These are phyloP conservation scores for Mormyrus proboscirostris DNA, from an alignment of 2,797 vertebrate genomes.

Conservation along the genomic window DNA sequence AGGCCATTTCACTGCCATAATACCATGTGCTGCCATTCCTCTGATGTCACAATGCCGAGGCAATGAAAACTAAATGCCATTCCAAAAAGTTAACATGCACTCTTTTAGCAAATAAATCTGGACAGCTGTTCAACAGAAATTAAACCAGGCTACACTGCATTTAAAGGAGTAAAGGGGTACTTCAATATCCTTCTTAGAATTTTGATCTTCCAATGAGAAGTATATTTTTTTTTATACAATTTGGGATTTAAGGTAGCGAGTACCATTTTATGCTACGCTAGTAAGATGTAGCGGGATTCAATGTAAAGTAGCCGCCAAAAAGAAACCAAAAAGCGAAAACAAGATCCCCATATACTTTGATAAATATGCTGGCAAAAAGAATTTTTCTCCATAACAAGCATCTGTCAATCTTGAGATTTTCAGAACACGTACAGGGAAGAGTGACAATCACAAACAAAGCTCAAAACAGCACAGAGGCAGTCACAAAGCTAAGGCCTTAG, in stretches of 20 bases:
- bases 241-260: neutral
- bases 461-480: conserved; percentile 65
- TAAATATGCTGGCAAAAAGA: neutral
- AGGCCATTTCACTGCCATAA: conserved; percentile 3
- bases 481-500: conserved; percentile 61
- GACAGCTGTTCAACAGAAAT: conserved; percentile 13
- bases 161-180: neutral
- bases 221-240: neutral
- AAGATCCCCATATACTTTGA: neutral
- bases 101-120: conserved; percentile 22
- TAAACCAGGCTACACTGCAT: neutral
- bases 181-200: neutral
- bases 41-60: conserved; percentile 2
- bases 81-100: conserved; percentile 18
- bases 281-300: conserved; percentile 4
- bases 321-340: conserved; percentile 12
- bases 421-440: conserved; percentile 64
- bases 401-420: conserved; percentile 85
- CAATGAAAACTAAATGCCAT: conserved; percentile 15
- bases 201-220: neutral
- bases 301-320: neutral
- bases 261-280: neutral
- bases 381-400: conserved; percentile 30
- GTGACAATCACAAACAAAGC: conserved; percentile 60
- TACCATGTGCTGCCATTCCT: neutral